Evolutionary conservation across 1,140 invertebrate species (phyloP).

Genomic region (Ladona fulva): DNA sequence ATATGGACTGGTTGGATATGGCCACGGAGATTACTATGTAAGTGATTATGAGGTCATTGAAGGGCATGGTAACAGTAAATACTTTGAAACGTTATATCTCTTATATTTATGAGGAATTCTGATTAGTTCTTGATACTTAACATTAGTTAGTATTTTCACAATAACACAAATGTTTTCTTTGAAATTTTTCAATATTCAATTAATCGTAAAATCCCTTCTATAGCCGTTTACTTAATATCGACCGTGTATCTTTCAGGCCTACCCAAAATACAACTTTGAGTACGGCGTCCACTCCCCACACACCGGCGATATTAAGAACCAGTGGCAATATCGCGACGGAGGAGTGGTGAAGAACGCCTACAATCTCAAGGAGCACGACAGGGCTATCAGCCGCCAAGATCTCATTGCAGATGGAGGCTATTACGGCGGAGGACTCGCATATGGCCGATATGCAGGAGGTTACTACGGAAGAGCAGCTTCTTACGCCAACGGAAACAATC

Average conservation of each 20-base stretch:
- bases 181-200: too few relatives aligned
- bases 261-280: slow-evolving; percentile 23
- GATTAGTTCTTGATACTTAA: too few relatives aligned
- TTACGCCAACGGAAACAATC: neutral
- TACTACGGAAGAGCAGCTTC: neutral
- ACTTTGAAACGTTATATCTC: too few relatives aligned
- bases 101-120: too few relatives aligned
- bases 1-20: too few relatives aligned
- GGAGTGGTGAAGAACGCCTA: slow-evolving; percentile 26
- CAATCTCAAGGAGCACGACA: slow-evolving; percentile 41
- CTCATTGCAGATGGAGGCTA: slow-evolving; percentile 24
- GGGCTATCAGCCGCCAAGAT: slow-evolving; percentile 33
- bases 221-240: too few relatives aligned
- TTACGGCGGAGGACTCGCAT: slow-evolving; percentile 21
- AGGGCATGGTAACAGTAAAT: too few relatives aligned
- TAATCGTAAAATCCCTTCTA: too few relatives aligned
- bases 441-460: slow-evolving; percentile 22
- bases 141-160: too few relatives aligned
- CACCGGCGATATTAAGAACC: slow-evolving; percentile 24
- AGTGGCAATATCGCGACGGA: slow-evolving; percentile 20
- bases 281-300: slow-evolving; percentile 24
- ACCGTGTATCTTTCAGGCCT: neutral
- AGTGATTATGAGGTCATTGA: too few relatives aligned
- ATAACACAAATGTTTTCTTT: too few relatives aligned
- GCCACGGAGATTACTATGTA: too few relatives aligned